Evolutionary conservation across 2,797 vertebrate species (phyloP), one percentile per base, ranked within the genome.

Genomic region (Tiaroga cobitis): DNA sequence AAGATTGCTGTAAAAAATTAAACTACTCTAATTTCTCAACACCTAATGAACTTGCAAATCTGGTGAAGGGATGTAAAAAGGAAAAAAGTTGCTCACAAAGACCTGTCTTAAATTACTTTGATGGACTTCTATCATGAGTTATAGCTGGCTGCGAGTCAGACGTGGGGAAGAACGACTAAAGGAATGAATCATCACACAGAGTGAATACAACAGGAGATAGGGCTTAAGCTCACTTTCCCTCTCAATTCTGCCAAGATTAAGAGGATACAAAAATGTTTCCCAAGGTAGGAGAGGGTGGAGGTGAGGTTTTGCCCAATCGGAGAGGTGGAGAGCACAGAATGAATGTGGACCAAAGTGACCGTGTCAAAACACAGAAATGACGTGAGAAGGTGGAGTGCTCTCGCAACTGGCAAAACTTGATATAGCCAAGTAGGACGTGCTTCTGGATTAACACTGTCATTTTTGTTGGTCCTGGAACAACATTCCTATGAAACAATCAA

Each of bases 281-380:
- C 10, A 32, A 24, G 2, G 26, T 67, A n/a, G 77, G 56, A 21
- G 24, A 72, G 70, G 21, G 75, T 70, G 32, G 34, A 18, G 73
- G 37, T 69, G 83, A 84, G 37, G 26, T 34, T 67, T 43, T 39
- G 54, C 43, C 59, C 29, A 73, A 72, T 90, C 86, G 90, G 93
- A 93, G 82, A 92, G 89, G 93, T 94, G 94, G 92, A 93, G 92
- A 92, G 92, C 92, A 94, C 93, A 92, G 91, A 93, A 94, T 93
- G 94, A 89, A 94, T 93, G 93, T 81, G 68, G 77, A 88, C 83
- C 86, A 87, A 41, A 75, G 80, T 74, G 84, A 86, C 82, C 10
- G 83, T 87, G 89, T 82, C 80, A 74, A 84, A 85, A 81, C 88
- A 90, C 87, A 80, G 16, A 89, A 88, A 88, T 86, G 69, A 87